Evolutionary conservation across 64 coral and sea anemone genomes (phyloP), one percentile per base, ranked within the genome.

Genomic region (Dendronephthya gigantea): DNA sequence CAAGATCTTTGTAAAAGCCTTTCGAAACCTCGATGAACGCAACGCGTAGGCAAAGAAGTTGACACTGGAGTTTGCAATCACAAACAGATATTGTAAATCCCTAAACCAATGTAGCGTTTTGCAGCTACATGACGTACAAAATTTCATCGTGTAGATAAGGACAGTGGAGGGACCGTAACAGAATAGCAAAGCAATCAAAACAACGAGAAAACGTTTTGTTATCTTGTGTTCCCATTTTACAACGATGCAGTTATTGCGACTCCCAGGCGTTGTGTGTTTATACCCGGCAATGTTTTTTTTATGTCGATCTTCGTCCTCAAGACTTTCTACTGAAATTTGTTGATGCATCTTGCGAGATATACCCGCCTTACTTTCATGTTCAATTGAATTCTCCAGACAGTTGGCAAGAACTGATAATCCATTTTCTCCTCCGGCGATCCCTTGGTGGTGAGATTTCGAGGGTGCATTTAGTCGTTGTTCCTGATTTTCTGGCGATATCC

Each of bases 81-180:
- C 72, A 33, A 79, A 39, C 13, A 79, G 72, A 39, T 28, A 79
- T 79, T 79, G 72, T 34, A 79, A 30, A 79, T 79, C 72, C 36
- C 72, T 34, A 9, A 98, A 65, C 95, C 95, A 98, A 62, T 98
- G 95, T 85, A 93, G 88, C 13, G 89, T 68, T 15, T 93, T 82
- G 89, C 95, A 98, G 69, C 87, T 91, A 82, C 95, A 98, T 1
- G 86, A 28, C 8, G 48, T 87, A 85, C 95, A 98, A 16, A 98
- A 83, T 81, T 89, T 98, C 95, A 98, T 98, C 7, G 93, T 45
- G 58, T 98, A 98, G 36, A 98, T 93, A 84, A 98, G 90, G 40
- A 98, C 56, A 68, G 92, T 93, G 0, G 95, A 98, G 8, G 95
- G 95, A 11, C 90, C 88, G 36, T 93, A 98, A 7, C 89, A 93